A percentile compares a stretch with the other conserved stretches of the same genome.
phyloP scores from a whole-genome alignment of 2,113 vertebrate species.

The Zosterops lateralis region DNA sequence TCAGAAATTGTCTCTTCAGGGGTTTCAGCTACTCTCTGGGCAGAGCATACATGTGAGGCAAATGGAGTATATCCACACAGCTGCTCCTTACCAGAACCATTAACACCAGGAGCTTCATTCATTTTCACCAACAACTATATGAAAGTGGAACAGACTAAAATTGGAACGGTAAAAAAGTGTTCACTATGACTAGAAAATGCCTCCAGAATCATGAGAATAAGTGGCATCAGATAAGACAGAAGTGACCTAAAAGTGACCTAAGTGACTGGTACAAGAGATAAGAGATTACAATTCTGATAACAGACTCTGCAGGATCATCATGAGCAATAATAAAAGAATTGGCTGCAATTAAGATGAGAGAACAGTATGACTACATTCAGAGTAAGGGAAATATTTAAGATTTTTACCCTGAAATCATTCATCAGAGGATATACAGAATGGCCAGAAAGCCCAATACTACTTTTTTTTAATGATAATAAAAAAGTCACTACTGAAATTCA shows the following conservation, averaged over 20 bases:
- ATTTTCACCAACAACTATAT: neutral
- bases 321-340: neutral
- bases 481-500: neutral
- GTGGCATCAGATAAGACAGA: neutral
- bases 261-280: neutral
- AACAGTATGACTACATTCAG: neutral
- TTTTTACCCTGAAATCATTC: neutral
- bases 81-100: neutral
- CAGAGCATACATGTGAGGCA: neutral
- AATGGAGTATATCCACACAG: neutral
- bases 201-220: neutral
- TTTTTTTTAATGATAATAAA: neutral
- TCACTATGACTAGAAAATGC: neutral
- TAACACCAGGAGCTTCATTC: neutral
- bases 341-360: neutral
- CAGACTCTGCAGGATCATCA: neutral
- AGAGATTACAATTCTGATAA: neutral
- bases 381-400: neutral
- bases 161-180: neutral
- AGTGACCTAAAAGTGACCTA: neutral
- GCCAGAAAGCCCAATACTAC: neutral
- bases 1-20: neutral
- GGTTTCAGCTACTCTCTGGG: neutral
- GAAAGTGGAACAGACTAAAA: neutral
- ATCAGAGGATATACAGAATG: neutral